These are phyloP conservation scores for Cyclina sinensis DNA, from an alignment of 1,140 invertebrate species.

Conservation along the genomic window DNA sequence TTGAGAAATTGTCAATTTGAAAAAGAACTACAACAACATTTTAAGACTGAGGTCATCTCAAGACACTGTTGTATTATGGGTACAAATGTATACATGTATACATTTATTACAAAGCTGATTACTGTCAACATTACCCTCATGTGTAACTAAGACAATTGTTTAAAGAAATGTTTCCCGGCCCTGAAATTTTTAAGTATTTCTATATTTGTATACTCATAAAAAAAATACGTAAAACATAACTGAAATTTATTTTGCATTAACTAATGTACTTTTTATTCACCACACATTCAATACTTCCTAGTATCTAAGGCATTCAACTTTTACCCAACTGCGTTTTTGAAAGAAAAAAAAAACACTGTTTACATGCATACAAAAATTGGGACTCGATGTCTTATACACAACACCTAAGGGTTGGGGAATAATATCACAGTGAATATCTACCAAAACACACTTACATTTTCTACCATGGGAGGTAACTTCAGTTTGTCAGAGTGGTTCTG, in stretches of 20 bases:
- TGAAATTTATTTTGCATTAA: no score
- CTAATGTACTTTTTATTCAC: no score
- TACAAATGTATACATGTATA: no score
- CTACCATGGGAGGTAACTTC: conserved; percentile 29
- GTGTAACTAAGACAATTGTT: not conserved
- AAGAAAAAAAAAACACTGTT: not conserved
- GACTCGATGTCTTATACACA: not conserved
- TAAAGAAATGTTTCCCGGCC: not conserved
- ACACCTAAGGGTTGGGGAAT: not conserved
- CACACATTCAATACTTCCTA: no score
- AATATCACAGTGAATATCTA: not conserved
- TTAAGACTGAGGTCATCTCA: no score
- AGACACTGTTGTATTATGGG: no score
- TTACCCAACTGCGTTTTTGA: no score
- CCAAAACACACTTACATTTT: conserved; percentile 38
- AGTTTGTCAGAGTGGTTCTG: not conserved
- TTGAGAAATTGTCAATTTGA: no score
- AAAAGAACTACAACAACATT: no score
- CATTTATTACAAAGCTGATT: not conserved
- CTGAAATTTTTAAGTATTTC: conserved; percentile 6
- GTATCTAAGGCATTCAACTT: no score
- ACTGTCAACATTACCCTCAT: not conserved
- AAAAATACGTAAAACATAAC: no score
- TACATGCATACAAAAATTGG: not conserved
- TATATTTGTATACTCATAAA: not conserved